These are phyloP conservation scores for Choristoneura fumiferana DNA, from an alignment of 1,140 invertebrate species.

Conservation along the genomic window DNA sequence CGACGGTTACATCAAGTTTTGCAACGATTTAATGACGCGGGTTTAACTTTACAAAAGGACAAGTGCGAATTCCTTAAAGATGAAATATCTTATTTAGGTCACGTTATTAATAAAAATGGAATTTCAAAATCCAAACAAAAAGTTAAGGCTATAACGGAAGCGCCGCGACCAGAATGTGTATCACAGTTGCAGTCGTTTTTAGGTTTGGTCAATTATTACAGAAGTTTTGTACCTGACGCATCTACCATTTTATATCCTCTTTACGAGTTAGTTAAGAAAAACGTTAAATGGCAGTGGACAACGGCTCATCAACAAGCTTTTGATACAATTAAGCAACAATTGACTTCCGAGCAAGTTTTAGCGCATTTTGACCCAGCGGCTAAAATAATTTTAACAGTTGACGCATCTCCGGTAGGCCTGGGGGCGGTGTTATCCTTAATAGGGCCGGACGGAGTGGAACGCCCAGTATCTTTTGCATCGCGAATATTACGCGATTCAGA, in stretches of 20 bases:
- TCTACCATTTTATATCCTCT: not conserved
- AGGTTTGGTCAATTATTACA: slow-evolving; percentile 1
- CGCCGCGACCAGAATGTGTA: slow-evolving; percentile 9
- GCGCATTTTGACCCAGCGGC: slow-evolving; percentile 13
- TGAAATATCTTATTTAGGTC: slow-evolving; percentile 18
- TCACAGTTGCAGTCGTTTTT: slow-evolving; percentile 22
- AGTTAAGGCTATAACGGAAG: slow-evolving; percentile 7
- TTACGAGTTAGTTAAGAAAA: not conserved
- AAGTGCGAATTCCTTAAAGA: slow-evolving; percentile 22
- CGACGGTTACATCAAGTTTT: not conserved
- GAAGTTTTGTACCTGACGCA: not conserved
- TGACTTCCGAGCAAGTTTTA: not conserved
- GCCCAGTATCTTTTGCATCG: slow-evolving; percentile 66
- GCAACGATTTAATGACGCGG: not conserved
- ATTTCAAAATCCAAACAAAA: slow-evolving; percentile 24
- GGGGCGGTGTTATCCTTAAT: slow-evolving; percentile 59
- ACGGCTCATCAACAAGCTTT: not conserved
- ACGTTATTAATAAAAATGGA: slow-evolving; percentile 30
- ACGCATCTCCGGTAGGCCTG: not conserved
- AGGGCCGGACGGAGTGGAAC: slow-evolving; percentile 38
- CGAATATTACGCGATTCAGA: slow-evolving; percentile 64
- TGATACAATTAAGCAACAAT: not conserved
- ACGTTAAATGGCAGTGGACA: not conserved
- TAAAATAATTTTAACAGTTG: slow-evolving; percentile 17
- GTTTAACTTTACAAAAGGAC: not conserved